Conservation (phyloP, 1,140 invertebrate species). For the Trinorchestia longiramus region DNA sequence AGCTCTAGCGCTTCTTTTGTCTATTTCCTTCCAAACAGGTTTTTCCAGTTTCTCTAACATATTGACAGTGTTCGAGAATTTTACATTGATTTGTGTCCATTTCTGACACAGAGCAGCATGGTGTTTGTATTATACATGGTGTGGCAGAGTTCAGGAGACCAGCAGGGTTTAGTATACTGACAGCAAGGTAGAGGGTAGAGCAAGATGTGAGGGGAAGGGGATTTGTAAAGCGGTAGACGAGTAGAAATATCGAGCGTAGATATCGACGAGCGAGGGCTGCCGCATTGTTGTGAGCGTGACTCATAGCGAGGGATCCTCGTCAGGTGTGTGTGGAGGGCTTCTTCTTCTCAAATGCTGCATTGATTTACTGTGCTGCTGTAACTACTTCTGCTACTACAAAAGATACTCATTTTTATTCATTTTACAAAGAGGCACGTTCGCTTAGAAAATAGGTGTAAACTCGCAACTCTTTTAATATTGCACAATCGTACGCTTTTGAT, state of each 20-base stretch:
- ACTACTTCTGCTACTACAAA: not conserved
- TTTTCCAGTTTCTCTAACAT: not conserved
- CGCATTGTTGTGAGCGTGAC: conserved; percentile 42
- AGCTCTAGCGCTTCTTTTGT: not conserved
- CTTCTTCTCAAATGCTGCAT: not conserved
- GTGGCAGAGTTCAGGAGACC: not conserved
- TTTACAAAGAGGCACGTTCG: not conserved
- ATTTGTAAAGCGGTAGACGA: conserved; percentile 24
- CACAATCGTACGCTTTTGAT: no score
- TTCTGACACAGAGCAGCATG: not conserved
- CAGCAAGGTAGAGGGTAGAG: conserved; percentile 16
- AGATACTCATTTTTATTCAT: not conserved
- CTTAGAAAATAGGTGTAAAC: not conserved
- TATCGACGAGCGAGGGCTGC: conserved; percentile 47
- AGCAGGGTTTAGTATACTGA: not conserved
- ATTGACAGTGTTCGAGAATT: not conserved
- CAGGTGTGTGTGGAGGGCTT: not conserved
- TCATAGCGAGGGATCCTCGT: not conserved
- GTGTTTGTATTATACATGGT: not conserved
- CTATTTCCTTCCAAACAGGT: not conserved
- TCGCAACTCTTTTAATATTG: not conserved
- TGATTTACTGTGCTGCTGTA: not conserved
- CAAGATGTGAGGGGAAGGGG: not conserved
- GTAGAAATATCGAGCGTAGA: conserved; percentile 53
- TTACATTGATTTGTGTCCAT: not conserved